phyloP scores from a whole-genome alignment of 2,113 vertebrate species.

The Parotia lawesii region DNA sequence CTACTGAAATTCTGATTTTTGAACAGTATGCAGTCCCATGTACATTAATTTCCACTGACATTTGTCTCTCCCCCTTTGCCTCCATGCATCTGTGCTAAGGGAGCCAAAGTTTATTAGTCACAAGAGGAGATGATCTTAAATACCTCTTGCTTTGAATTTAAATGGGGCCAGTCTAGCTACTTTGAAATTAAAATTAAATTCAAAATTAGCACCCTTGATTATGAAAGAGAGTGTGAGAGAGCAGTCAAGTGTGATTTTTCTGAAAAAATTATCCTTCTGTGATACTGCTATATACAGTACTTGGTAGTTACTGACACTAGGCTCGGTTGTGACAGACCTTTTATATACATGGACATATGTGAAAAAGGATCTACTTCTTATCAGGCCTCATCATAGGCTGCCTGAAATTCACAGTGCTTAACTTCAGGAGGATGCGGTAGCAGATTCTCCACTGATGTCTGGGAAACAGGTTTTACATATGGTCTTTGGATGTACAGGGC shows the following conservation, averaged over 20 bases:
- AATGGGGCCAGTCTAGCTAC: constrained; percentile 26
- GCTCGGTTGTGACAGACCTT: not conserved
- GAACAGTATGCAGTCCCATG: not conserved
- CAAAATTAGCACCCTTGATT: constrained; percentile 30
- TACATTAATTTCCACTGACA: constrained; percentile 46
- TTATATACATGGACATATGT: not conserved
- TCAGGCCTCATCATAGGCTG: not conserved
- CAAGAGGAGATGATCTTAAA: constrained; percentile 43
- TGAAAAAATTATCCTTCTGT: not conserved
- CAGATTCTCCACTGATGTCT: not conserved
- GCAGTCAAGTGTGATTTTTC: not conserved
- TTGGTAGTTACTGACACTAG: not conserved
- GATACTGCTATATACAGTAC: not conserved
- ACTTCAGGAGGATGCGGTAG: not conserved
- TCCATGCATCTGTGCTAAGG: constrained; percentile 14
- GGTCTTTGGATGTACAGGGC: not conserved
- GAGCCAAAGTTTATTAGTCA: constrained; percentile 51
- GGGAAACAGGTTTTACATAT: not conserved
- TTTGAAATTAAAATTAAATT: constrained; percentile 52
- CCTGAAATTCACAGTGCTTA: not conserved
- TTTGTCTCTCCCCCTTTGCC: not conserved
- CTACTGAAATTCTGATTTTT: constrained; percentile 48
- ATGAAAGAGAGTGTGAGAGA: not conserved
- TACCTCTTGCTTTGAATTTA: constrained; percentile 34
- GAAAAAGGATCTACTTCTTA: not conserved